Conservation (phyloP, 1,140 invertebrate genomes). For the Heliconius congener region DNA sequence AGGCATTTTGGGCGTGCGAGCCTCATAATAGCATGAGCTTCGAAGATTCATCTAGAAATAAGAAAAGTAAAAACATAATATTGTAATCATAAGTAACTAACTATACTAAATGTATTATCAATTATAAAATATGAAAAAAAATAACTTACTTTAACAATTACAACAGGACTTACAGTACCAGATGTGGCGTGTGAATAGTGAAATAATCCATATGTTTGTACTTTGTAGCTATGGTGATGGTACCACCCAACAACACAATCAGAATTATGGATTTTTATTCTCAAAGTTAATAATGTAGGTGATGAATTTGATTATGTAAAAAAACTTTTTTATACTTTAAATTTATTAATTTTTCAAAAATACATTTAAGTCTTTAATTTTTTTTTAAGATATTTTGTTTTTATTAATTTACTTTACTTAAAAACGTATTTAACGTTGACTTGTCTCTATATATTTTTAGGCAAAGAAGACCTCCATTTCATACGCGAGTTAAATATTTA, state of each 20-base stretch:
- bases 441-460: too few species aligned
- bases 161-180: background rate
- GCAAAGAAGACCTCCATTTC: too few species aligned
- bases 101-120: background rate
- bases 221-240: constrained; percentile 49
- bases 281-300: background rate
- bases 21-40: constrained; percentile 50
- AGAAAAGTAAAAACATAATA: background rate
- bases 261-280: constrained; percentile 22
- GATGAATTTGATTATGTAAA: background rate
- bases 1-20: constrained; percentile 76
- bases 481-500: too few species aligned
- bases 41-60: constrained; percentile 44
- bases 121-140: background rate
- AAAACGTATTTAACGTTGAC: too few species aligned
- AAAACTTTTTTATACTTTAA: background rate
- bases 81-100: background rate
- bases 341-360: background rate
- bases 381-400: too few species aligned
- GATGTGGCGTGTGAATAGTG: background rate
- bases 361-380: background rate
- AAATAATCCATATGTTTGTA: background rate
- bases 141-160: background rate
- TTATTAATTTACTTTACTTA: too few species aligned
- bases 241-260: constrained; percentile 7